phyloP scores from a whole-genome alignment of 92 coral and sea anemone species.

The Phymanthus crucifer region DNA sequence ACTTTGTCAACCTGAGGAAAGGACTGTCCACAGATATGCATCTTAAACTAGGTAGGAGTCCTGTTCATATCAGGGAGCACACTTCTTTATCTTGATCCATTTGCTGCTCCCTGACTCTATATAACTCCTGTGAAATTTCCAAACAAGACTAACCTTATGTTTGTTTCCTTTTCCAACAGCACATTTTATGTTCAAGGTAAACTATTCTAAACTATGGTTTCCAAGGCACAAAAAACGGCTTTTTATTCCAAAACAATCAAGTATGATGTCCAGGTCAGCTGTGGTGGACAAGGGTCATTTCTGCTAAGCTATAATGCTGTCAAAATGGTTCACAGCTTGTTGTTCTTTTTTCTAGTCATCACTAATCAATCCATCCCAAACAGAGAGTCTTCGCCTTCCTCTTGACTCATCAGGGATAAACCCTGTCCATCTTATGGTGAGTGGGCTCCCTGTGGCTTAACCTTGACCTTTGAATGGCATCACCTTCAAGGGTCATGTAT shows the following conservation, averaged over 20 bases:
- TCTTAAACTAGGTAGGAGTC: conserved; percentile 54
- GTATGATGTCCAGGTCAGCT: too few relatives aligned
- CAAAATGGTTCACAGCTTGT: too few relatives aligned
- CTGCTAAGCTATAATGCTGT: too few relatives aligned
- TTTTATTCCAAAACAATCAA: too few relatives aligned
- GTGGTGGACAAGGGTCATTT: too few relatives aligned
- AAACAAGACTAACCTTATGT: neutral
- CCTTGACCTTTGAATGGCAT: too few relatives aligned
- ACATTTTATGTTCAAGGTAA: conserved; percentile 74
- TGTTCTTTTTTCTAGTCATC: conserved; percentile 50
- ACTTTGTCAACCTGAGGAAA: conserved; percentile 54
- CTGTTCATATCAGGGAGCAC: neutral
- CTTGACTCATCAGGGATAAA: conserved; percentile 80
- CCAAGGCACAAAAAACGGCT: too few relatives aligned
- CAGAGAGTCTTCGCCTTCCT: conserved; percentile 70
- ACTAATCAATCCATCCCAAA: conserved; percentile 51
- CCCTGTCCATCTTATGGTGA: conserved; percentile 81
- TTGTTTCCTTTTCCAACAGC: conserved; percentile 45
- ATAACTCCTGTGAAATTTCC: neutral
- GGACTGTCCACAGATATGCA: conserved; percentile 73
- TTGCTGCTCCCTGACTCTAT: neutral
- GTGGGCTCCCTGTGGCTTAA: neutral
- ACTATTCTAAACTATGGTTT: neutral
- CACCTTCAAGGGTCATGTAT: neutral
- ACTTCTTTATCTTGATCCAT: neutral